A percentile compares a stretch with the other conserved stretches of the same genome.
Evolutionary conservation across 2,888 invertebrate species (phyloP).

Genomic region (Scaptomyza caliginosa): DNA sequence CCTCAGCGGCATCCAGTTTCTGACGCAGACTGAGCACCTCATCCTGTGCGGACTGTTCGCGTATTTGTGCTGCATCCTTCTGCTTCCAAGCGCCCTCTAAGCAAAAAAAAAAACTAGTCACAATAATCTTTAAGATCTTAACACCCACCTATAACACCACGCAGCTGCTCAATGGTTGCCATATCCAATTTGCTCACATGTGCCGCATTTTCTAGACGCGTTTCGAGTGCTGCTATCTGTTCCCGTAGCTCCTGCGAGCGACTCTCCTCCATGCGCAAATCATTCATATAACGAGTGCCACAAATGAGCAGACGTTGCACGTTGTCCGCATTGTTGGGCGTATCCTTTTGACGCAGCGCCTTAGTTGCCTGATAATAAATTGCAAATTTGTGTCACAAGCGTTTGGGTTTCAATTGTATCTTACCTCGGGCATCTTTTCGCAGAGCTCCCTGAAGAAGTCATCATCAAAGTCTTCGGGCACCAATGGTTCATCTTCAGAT

Average conservation of each 20-base stretch:
- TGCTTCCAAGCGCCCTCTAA: constrained; percentile 84
- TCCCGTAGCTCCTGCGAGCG: constrained; percentile 72
- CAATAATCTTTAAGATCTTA: constrained; percentile 78
- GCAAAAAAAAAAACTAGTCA: background rate
- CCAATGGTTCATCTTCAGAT: constrained; percentile 83
- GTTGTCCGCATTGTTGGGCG: constrained; percentile 82
- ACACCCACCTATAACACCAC: constrained; percentile 80
- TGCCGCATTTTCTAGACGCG: constrained; percentile 70
- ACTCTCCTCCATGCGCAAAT: constrained; percentile 70
- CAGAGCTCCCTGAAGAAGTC: constrained; percentile 79
- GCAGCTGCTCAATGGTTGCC: constrained; percentile 80
- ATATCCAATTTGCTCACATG: constrained; percentile 79
- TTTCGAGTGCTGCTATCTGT: constrained; percentile 68
- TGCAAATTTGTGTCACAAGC: background rate
- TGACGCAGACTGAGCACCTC: constrained; percentile 80
- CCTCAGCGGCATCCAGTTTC: constrained; percentile 78
- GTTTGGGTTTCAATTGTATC: background rate
- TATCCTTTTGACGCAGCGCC: constrained; percentile 81
- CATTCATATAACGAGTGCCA: constrained; percentile 77
- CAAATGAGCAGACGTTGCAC: constrained; percentile 82
- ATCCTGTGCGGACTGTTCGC: constrained; percentile 83
- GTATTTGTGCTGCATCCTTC: constrained; percentile 82
- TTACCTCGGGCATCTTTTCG: constrained; percentile 79
- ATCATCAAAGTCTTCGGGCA: constrained; percentile 83
- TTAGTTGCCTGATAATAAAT: constrained; percentile 71